These are phyloP conservation scores for Eupithecia tripunctaria DNA, from an alignment of 2,888 invertebrate species.

Conservation along the genomic window DNA sequence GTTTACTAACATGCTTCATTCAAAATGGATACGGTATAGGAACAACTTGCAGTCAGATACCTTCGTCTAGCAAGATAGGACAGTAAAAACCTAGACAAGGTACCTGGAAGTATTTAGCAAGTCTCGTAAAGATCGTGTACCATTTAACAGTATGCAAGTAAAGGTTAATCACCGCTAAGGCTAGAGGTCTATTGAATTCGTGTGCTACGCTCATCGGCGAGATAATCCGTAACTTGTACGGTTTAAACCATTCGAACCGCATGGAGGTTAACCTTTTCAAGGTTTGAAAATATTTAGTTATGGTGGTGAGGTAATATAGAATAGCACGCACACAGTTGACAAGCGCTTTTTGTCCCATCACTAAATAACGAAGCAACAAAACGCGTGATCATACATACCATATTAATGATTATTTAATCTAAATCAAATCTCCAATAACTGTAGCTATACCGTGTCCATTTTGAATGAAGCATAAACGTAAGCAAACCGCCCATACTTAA, in stretches of 20 bases:
- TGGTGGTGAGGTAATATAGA: conserved; percentile 31
- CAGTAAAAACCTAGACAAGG: background rate
- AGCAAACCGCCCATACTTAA: too few species aligned
- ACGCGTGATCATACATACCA: too few species aligned
- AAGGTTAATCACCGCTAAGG: conserved; percentile 18
- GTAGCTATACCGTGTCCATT: too few species aligned
- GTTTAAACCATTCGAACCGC: conserved; percentile 17
- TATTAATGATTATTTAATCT: background rate
- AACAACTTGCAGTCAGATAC: background rate
- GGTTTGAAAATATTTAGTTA: conserved; percentile 28
- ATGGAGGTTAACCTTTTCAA: conserved; percentile 19
- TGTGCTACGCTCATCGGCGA: conserved; percentile 59
- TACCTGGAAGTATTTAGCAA: background rate
- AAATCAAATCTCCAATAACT: too few species aligned
- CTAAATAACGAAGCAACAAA: too few species aligned
- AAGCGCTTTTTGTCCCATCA: background rate
- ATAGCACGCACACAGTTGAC: background rate
- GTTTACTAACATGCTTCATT: too few species aligned
- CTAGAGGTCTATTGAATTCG: conserved; percentile 61
- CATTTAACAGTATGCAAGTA: background rate
- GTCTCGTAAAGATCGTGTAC: background rate
- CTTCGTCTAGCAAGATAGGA: background rate
- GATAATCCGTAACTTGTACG: conserved; percentile 12
- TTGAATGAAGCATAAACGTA: too few species aligned
- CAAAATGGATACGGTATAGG: too few species aligned